Conservation (phyloP, 2,888 invertebrate genomes). For the Aphidoletes aphidimyza region DNA sequence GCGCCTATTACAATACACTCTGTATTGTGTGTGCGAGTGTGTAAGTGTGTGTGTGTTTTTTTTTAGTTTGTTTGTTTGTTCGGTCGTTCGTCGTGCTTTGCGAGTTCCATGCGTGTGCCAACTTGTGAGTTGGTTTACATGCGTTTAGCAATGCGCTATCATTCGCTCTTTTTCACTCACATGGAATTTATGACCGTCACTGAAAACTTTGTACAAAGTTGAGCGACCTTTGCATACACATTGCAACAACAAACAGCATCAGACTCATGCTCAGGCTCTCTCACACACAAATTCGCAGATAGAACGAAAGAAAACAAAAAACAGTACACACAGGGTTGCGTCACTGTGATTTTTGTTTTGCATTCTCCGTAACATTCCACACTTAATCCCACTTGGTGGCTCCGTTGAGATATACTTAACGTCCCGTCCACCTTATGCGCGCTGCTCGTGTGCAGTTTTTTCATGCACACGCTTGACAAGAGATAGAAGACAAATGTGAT, state of each 20-base stretch:
- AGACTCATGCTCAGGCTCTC: background rate
- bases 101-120: background rate
- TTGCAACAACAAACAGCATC: conserved; percentile 1
- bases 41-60: no score
- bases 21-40: background rate
- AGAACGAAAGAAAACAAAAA: no score
- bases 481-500: no score
- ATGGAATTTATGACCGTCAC: conserved; percentile 31
- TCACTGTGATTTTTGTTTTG: background rate
- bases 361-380: conserved; percentile 28
- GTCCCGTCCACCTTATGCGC: background rate
- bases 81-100: background rate
- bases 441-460: no score
- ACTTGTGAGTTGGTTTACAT: background rate
- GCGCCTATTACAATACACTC: background rate
- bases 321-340: conserved; percentile 17
- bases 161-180: background rate
- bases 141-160: conserved; percentile 19
- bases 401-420: background rate
- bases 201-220: conserved; percentile 32
- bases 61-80: background rate
- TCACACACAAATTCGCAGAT: no score
- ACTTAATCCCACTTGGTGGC: background rate
- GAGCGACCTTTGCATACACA: conserved; percentile 51
- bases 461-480: background rate